Conservation (phyloP, 2,888 invertebrate genomes). For the Tanypteryx hageni region DNA sequence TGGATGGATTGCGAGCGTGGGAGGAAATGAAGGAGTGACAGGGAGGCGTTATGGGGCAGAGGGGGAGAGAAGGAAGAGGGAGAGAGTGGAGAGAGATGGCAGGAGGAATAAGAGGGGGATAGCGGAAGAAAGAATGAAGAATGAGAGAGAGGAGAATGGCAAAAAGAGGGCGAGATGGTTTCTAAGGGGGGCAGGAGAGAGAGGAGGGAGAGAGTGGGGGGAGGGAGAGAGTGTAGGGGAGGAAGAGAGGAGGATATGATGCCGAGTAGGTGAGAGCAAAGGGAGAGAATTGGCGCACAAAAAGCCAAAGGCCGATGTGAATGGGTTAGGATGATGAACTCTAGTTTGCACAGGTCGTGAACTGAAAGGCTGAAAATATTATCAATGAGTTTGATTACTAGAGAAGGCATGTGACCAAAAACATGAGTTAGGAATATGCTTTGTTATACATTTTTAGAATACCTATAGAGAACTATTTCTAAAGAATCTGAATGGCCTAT, state of each 20-base stretch:
- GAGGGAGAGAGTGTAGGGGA: not conserved
- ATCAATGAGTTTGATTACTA: not conserved
- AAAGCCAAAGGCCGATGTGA: not conserved
- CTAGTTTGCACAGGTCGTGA: not conserved
- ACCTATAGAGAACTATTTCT: not conserved
- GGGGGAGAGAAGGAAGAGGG: not conserved
- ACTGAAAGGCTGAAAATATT: not conserved
- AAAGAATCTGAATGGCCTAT: no score
- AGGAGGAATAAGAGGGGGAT: no score
- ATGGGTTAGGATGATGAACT: not conserved
- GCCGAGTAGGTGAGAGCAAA: not conserved
- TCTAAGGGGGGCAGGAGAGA: not conserved
- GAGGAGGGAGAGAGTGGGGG: not conserved
- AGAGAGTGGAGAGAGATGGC: not conserved
- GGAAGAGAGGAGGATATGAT: not conserved
- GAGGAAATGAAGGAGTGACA: not conserved
- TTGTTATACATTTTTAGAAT: not conserved
- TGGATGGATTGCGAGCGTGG: not conserved
- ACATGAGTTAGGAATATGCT: not conserved
- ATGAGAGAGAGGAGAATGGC: not conserved
- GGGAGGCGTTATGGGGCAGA: not conserved
- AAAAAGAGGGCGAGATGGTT: not conserved
- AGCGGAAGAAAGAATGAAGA: not conserved
- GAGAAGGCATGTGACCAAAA: not conserved
- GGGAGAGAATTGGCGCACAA: not conserved